Percentiles rank a stretch among this genome's conserved stretches.
Evolutionary conservation across 2,797 vertebrate species (phyloP).

Genomic region (Zonotrichia albicollis): DNA sequence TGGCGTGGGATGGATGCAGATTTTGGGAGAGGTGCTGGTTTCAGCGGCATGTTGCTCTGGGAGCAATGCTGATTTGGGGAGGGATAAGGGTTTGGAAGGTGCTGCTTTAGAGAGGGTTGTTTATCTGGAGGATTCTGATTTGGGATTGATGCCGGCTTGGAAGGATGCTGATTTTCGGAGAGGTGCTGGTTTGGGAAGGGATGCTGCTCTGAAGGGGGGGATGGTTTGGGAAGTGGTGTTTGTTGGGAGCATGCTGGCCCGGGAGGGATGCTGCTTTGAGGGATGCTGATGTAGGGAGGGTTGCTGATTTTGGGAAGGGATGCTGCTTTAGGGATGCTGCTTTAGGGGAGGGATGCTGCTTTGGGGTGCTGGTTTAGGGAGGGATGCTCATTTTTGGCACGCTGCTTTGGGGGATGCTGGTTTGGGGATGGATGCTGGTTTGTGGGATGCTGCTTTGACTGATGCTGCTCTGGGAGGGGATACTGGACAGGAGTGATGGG

Average conservation of each 20-base stretch:
- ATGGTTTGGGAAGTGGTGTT: background rate
- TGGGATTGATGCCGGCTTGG: background rate
- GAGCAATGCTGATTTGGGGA: background rate
- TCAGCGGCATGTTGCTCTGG: background rate
- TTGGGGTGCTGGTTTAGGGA: no score
- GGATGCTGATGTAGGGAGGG: no score
- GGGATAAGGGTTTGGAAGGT: background rate
- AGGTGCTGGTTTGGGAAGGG: background rate
- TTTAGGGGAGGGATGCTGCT: no score
- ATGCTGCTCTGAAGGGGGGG: no score
- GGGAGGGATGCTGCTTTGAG: background rate
- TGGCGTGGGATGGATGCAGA: no score
- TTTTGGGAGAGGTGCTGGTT: background rate
- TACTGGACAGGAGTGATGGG: accelerated
- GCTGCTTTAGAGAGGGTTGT: background rate
- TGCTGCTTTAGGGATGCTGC: no score
- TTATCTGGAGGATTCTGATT: background rate
- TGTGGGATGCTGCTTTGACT: no score
- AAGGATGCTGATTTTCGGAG: background rate
- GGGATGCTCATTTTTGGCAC: no score
- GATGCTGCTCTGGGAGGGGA: background rate
- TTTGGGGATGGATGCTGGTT: no score
- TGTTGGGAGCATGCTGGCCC: background rate
- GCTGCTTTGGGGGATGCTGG: accelerated
- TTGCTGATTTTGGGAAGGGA: no score